phyloP scores from a whole-genome alignment of 2,113 vertebrate species.

The Naja naja region DNA sequence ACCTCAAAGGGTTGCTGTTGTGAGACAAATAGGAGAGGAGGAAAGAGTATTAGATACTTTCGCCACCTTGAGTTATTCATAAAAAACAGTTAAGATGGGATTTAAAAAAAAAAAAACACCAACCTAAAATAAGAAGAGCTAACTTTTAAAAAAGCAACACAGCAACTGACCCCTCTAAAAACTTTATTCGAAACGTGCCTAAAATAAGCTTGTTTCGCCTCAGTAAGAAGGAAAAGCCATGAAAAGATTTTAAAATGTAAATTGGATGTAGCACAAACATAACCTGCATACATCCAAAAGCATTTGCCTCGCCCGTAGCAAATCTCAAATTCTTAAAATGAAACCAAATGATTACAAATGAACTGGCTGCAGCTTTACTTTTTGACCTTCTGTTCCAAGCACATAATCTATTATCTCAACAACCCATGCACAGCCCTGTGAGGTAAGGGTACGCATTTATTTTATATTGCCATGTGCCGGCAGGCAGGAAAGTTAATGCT shows the following conservation, averaged over 20 bases:
- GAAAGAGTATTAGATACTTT: not conserved
- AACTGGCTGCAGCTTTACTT: not conserved
- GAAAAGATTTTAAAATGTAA: not conserved
- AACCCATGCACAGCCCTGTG: not conserved
- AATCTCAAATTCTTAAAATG: conserved; percentile 1
- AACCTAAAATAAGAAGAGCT: not conserved
- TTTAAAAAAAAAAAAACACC: not conserved
- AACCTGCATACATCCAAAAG: not conserved
- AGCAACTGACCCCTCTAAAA: not conserved
- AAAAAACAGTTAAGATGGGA: not conserved
- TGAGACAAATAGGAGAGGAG: not conserved
- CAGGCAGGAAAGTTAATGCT: not conserved
- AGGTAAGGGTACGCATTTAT: not conserved
- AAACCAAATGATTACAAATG: not conserved
- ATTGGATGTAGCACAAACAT: not conserved
- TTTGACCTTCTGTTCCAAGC: not conserved
- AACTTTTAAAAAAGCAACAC: not conserved
- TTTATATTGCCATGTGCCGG: not conserved
- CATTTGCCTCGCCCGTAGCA: not conserved
- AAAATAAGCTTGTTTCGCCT: not conserved
- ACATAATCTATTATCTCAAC: not conserved
- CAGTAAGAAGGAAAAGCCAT: not conserved
- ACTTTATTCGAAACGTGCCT: not conserved
- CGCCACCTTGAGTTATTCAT: not conserved
- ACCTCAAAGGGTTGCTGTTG: not conserved